Evolutionary conservation across 1,140 invertebrate genomes (phyloP), one percentile per base, ranked within the genome.

Genomic region (Drosophila nikananu): DNA sequence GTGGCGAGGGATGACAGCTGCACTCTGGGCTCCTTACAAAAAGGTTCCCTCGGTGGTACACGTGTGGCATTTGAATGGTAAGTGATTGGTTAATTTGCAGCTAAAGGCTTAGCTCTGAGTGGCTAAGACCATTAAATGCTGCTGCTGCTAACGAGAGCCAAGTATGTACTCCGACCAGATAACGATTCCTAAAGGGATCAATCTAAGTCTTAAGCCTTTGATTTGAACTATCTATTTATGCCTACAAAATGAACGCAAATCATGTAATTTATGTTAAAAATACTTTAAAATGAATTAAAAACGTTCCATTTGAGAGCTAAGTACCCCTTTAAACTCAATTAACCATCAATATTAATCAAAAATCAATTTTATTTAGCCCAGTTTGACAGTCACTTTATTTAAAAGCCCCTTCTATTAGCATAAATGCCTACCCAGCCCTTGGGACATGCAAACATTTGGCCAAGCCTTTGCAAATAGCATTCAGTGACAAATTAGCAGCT

Each of bases 71-170:
- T 89, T 90, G 81, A 89, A 90, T 89, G 78, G 73, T 89, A 89
- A 89, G 84, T 89, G 84, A 89, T 89, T 89, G 86, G 77, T 75
- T 86, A 86, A 86, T 86, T 73, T 86, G 78, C 68, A 37, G 64
- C 55, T 63, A 51, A 48, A 49, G 62, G 54, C 54, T 39, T 19
- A 42, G 48, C 41, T 37, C 4, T 39, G 32, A 71, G 52, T 41
- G 35, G 35, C 41, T 48, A 15, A 52, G 30, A 48, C 37, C 67
- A 51, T 52, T 72, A 72, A 73, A 42, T 51, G 54, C 13, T 37
- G 27, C 13, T 37, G 27, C 42, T 39, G 17, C 32, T n/a, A 25
- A 49, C 10, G 6, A 46, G 35, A 17, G 17, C 15, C 25, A 37
- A 57, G 41, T 59, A 66, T 30, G 17, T 70, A 41, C 44, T 41